A percentile compares a stretch with the other conserved stretches of the same genome.
phyloP scores from a whole-genome alignment of 2,113 vertebrate genomes.

The Struthio camelus region DNA sequence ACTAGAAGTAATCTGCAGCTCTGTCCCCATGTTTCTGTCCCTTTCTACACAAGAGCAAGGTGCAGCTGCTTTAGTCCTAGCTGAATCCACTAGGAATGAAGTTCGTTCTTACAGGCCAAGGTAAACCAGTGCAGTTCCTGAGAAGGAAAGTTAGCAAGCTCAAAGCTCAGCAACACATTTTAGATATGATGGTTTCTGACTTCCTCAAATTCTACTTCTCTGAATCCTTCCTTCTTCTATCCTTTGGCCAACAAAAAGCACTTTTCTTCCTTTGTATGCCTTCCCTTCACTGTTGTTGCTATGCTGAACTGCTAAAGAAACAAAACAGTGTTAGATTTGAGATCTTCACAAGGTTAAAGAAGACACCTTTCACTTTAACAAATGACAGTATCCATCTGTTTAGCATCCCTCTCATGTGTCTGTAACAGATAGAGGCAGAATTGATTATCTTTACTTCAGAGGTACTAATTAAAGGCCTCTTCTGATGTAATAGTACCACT shows the following conservation, averaged over 20 bases:
- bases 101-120: not conserved
- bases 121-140: not conserved
- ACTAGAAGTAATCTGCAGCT: not conserved
- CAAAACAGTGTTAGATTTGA: not conserved
- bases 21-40: not conserved
- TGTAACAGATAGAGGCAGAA: constrained; percentile 71
- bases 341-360: constrained; percentile 63
- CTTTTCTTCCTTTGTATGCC: not conserved
- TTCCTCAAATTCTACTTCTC: not conserved
- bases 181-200: not conserved
- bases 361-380: constrained; percentile 65
- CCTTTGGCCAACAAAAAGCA: not conserved
- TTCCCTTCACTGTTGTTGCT: not conserved
- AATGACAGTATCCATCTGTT: constrained; percentile 47
- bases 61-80: not conserved
- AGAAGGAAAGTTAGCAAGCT: not conserved
- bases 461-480: constrained; percentile 66
- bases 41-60: not conserved
- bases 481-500: constrained; percentile 52
- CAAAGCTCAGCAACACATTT: not conserved
- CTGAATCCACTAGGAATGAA: not conserved
- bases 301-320: not conserved
- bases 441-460: constrained; percentile 69
- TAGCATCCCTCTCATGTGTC: constrained; percentile 60
- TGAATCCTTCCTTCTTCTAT: not conserved